These are phyloP conservation scores for Atlantisia rogersi DNA, from an alignment of 2,113 vertebrate genomes.

Conservation along the genomic window DNA sequence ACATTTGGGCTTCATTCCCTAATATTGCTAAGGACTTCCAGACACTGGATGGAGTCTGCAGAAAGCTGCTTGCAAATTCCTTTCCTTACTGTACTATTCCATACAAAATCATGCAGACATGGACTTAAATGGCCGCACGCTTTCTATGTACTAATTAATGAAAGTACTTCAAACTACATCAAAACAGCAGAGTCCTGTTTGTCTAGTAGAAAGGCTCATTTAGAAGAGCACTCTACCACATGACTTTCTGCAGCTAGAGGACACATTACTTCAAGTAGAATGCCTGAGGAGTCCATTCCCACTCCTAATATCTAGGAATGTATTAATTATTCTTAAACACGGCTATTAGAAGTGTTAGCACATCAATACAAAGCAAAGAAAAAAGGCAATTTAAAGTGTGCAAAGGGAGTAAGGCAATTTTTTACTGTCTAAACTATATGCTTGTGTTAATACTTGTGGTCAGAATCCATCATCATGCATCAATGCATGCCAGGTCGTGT, in stretches of 20 bases:
- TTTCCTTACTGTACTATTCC: neutral
- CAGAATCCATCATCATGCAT: slow-evolving; percentile 1
- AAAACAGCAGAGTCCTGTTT: neutral
- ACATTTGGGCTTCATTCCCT: neutral
- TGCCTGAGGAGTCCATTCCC: neutral
- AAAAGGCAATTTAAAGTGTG: slow-evolving; percentile 11
- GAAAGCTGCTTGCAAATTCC: neutral
- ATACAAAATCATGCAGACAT: neutral
- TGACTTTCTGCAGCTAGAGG: neutral
- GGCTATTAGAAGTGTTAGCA: neutral
- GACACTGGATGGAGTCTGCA: neutral
- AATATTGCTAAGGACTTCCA: neutral
- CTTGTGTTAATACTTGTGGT: slow-evolving; percentile 25
- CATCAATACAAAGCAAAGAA: slow-evolving; percentile 23
- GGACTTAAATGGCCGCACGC: neutral
- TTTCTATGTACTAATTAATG: neutral
- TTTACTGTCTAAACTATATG: slow-evolving; percentile 15
- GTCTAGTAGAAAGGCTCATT: neutral
- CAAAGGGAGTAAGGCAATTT: slow-evolving; percentile 22
- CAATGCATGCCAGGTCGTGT: neutral
- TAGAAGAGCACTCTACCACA: neutral
- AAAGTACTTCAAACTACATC: neutral
- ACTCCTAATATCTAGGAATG: neutral
- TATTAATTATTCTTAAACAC: slow-evolving; percentile 28
- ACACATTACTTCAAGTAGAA: neutral